A percentile compares a stretch with the other conserved stretches of the same genome.
Evolutionary conservation across 2,888 invertebrate species (phyloP).

Genomic region (Acronicta psi): DNA sequence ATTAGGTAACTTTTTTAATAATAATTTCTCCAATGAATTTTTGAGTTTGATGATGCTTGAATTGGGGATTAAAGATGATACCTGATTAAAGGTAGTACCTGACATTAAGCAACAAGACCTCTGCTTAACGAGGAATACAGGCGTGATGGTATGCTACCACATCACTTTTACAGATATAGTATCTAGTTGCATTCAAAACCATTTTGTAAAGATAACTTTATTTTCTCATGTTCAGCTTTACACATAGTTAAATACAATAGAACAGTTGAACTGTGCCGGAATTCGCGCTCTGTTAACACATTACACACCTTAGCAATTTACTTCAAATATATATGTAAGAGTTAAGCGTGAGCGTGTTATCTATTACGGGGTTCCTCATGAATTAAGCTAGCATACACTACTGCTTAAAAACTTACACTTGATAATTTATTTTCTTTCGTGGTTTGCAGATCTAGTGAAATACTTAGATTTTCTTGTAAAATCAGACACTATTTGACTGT

Average conservation of each 20-base stretch:
- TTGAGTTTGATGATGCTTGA: constrained; percentile 35
- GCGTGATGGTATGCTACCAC: too few relatives aligned
- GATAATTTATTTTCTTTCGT: too few relatives aligned
- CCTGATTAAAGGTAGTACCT: too few relatives aligned
- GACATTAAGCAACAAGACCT: too few relatives aligned
- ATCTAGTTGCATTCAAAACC: background rate
- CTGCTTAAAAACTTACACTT: too few relatives aligned
- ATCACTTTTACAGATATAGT: too few relatives aligned
- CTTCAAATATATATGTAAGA: constrained; percentile 30
- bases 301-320: constrained; percentile 48
- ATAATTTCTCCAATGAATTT: constrained; percentile 61
- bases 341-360: constrained; percentile 16
- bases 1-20: constrained; percentile 71
- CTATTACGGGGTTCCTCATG: constrained; percentile 28
- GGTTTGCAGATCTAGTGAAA: too few relatives aligned
- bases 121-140: too few relatives aligned
- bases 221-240: constrained; percentile 39
- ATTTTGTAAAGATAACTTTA: constrained; percentile 27
- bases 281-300: constrained; percentile 66
- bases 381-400: too few relatives aligned
- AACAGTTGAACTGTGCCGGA: constrained; percentile 56
- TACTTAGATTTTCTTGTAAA: too few relatives aligned
- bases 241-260: constrained; percentile 38
- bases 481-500: too few relatives aligned
- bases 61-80: constrained; percentile 45